Conservation (phyloP, 2,113 vertebrate genomes). For the Leptocoma aspasia region DNA sequence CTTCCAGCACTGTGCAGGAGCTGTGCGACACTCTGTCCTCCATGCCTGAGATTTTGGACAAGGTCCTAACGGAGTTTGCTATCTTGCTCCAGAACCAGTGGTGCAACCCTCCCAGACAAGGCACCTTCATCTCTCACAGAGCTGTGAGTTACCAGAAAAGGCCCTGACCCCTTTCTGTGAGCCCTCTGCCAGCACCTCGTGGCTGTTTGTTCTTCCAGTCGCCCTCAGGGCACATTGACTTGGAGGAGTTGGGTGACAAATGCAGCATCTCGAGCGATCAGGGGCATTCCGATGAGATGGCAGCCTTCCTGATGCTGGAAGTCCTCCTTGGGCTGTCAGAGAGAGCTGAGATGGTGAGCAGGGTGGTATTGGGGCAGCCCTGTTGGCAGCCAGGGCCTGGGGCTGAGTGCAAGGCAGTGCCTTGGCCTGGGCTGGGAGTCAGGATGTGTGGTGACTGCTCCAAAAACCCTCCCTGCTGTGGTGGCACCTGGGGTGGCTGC, state of each 20-base stretch:
- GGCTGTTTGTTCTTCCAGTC: background rate
- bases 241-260: background rate
- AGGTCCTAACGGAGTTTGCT: background rate
- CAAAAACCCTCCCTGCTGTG: background rate
- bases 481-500: background rate
- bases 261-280: accelerated
- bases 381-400: background rate
- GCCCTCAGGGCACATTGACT: accelerated
- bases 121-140: accelerated
- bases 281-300: accelerated
- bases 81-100: background rate
- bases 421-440: background rate
- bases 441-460: background rate
- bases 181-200: background rate
- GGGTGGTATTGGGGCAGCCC: background rate
- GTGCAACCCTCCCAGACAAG: background rate
- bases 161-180: accelerated
- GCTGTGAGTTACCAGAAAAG: background rate
- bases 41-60: background rate
- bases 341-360: background rate
- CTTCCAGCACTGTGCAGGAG: background rate
- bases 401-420: background rate
- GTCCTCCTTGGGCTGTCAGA: background rate
- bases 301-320: background rate
- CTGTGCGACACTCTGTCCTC: background rate